Percentiles rank a stretch among this genome's conserved stretches.
These are phyloP conservation scores for Porites rus DNA, from an alignment of 92 coral and sea anemone genomes.

Conservation along the genomic window DNA sequence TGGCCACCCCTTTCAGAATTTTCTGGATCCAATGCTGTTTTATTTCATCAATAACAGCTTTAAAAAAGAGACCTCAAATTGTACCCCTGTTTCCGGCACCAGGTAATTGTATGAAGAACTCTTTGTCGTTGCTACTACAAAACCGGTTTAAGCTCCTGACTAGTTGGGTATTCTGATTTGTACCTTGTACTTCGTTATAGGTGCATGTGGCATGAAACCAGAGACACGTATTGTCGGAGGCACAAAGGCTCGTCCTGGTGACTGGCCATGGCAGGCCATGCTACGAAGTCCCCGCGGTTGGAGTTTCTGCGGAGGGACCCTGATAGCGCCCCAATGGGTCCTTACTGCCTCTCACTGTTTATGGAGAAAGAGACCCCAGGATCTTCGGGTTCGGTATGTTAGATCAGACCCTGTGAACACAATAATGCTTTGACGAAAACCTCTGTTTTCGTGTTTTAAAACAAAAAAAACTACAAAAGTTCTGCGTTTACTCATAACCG, in stretches of 20 bases:
- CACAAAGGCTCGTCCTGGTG: slow-evolving; percentile 62
- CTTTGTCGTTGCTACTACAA: no score
- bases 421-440: no score
- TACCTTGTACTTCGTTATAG: neutral
- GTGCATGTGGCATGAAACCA: slow-evolving; percentile 63
- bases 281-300: slow-evolving; percentile 37
- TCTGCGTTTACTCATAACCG: no score
- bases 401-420: neutral
- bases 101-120: no score
- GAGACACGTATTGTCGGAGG: slow-evolving; percentile 67
- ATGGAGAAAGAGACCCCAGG: slow-evolving; percentile 20
- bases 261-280: slow-evolving; percentile 75
- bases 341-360: slow-evolving; percentile 68
- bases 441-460: no score
- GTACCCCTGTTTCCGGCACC: no score
- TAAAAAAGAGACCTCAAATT: no score
- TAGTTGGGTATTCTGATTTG: neutral
- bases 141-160: no score
- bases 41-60: no score
- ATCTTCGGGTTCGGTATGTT: slow-evolving; percentile 46
- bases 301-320: slow-evolving; percentile 70
- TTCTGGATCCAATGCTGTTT: no score
- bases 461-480: no score
- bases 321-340: slow-evolving; percentile 69
- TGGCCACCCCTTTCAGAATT: no score